Conservation (phyloP, 2,113 vertebrate genomes). For the Alethe diademata region DNA sequence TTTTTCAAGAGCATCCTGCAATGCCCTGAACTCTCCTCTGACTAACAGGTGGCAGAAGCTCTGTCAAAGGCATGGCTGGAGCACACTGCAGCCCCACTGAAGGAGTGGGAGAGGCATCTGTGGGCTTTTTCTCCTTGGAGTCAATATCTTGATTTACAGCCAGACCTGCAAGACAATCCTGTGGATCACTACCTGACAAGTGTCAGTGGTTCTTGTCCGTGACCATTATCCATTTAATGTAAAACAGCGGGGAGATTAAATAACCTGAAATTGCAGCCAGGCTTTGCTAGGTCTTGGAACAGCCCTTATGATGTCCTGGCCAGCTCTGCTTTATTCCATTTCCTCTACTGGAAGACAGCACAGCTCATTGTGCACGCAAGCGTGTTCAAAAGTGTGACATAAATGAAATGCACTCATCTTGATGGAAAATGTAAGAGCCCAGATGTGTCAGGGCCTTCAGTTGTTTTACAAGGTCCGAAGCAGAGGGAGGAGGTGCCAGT, state of each 20-base stretch:
- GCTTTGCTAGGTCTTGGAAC: conserved; percentile 2
- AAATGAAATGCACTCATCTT: conserved; percentile 47
- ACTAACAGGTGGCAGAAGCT: neutral
- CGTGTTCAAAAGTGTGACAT: neutral
- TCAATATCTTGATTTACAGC: neutral
- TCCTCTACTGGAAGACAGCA: conserved; percentile 28
- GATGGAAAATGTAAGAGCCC: conserved; percentile 9
- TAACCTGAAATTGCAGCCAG: neutral
- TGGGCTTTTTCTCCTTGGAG: neutral
- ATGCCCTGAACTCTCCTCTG: neutral
- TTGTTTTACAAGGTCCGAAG: neutral
- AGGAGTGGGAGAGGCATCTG: neutral
- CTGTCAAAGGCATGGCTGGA: neutral
- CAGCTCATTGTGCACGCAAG: neutral
- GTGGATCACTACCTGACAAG: neutral
- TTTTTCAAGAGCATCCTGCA: neutral
- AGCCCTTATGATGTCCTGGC: neutral
- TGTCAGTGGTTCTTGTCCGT: neutral
- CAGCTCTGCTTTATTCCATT: conserved; percentile 25
- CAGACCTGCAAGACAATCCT: neutral
- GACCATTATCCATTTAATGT: neutral
- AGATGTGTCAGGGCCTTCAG: neutral
- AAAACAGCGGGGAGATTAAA: neutral
- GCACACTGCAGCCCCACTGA: neutral
- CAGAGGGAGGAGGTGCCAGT: neutral